Conservation (phyloP, 1,140 invertebrate genomes). For the Solenopsis fugax region DNA sequence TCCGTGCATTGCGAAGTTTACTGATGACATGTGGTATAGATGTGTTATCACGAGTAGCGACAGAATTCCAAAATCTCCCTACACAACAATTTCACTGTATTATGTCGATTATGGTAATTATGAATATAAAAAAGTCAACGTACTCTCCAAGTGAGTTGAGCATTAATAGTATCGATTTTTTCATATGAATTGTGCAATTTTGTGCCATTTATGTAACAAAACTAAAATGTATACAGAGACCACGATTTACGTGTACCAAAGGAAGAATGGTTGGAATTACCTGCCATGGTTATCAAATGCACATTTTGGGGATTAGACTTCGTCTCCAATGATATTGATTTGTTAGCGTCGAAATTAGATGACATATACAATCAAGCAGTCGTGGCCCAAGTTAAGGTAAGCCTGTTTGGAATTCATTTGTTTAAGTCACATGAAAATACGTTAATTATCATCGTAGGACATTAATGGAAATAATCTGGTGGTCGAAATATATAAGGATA, state of each 20-base stretch:
- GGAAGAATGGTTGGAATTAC: conserved; percentile 76
- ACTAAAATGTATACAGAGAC: conserved; percentile 34
- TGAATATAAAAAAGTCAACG: conserved; percentile 75
- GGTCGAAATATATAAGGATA: conserved; percentile 73
- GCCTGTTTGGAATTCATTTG: not conserved
- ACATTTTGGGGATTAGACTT: conserved; percentile 71
- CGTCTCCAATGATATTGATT: not conserved
- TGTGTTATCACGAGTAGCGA: conserved; percentile 85
- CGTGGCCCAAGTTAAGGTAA: conserved; percentile 72
- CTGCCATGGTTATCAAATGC: conserved; percentile 76
- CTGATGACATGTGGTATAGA: conserved; percentile 86
- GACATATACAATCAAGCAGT: conserved; percentile 41
- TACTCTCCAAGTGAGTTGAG: conserved; percentile 66
- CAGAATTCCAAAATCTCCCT: not conserved
- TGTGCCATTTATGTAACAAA: not conserved
- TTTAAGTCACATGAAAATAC: not conserved
- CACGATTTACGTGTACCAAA: conserved; percentile 70
- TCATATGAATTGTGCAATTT: not conserved
- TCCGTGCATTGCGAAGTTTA: conserved; percentile 80
- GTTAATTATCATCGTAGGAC: conserved; percentile 61
- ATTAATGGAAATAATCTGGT: not conserved
- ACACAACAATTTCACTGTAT: conserved; percentile 82
- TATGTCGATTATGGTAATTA: conserved; percentile 90
- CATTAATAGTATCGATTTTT: conserved; percentile 38
- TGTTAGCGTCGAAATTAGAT: not conserved